phyloP scores from a whole-genome alignment of 2,797 vertebrate genomes.

The Oreochromis mossambicus region DNA sequence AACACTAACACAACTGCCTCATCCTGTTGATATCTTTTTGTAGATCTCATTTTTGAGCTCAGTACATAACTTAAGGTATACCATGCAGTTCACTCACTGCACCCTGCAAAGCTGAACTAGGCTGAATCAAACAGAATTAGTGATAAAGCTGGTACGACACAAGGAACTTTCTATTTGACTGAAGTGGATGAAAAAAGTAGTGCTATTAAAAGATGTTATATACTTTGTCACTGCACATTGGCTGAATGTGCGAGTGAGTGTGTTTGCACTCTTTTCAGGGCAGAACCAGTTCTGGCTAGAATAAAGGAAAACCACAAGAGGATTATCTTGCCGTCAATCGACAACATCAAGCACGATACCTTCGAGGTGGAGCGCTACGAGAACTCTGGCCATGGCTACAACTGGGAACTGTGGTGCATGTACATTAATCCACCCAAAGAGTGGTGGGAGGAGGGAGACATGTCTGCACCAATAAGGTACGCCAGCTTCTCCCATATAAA shows the following conservation, averaged over 20 bases:
- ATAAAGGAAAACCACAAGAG: conserved; percentile 91
- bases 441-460: conserved; percentile 95
- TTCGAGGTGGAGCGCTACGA: conserved; percentile 94
- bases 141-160: conserved; percentile 22
- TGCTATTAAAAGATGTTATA: neutral
- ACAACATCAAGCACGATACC: conserved; percentile 96
- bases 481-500: neutral
- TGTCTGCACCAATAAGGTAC: conserved; percentile 92
- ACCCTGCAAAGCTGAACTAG: conserved; percentile 18
- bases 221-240: neutral
- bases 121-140: conserved; percentile 47
- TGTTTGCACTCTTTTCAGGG: conserved; percentile 72
- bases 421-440: conserved; percentile 95
- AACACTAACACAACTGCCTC: neutral
- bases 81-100: conserved; percentile 7
- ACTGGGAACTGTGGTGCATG: conserved; percentile 99
- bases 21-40: neutral
- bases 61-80: neutral
- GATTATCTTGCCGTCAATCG: conserved; percentile 93
- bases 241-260: neutral
- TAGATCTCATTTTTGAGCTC: conserved; percentile 3
- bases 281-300: conserved; percentile 89
- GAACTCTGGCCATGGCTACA: conserved; percentile 94
- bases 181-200: neutral
- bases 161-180: conserved; percentile 10